Conservation (phyloP, 2,888 invertebrate species). For the Chorisops tibialis region DNA sequence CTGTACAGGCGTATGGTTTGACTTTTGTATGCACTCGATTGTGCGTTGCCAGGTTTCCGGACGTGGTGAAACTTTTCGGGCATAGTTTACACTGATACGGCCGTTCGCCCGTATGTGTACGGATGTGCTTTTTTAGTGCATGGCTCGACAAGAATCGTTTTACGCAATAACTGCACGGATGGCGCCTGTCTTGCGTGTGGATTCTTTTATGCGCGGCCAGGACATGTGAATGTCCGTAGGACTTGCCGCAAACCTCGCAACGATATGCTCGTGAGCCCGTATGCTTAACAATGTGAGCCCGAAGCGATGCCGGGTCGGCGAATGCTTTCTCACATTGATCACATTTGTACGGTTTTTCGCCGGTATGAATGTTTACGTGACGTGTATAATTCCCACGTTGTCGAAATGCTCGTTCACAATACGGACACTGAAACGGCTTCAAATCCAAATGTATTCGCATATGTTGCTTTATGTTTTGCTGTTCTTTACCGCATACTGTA, state of each 20-base stretch:
- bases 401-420: conserved; percentile 28
- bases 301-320: conserved; percentile 30
- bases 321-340: conserved; percentile 29
- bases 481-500: conserved; percentile 28
- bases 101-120: conserved; percentile 32
- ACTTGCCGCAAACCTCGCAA: conserved; percentile 32
- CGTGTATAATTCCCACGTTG: conserved; percentile 29
- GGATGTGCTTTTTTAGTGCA: conserved; percentile 28
- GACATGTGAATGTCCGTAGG: conserved; percentile 31
- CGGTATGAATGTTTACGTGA: conserved; percentile 33
- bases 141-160: conserved; percentile 29
- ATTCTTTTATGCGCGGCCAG: conserved; percentile 28
- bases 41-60: conserved; percentile 30
- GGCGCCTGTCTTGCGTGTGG: conserved; percentile 30
- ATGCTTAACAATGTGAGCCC: conserved; percentile 31
- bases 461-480: conserved; percentile 32
- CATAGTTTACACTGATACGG: conserved; percentile 29
- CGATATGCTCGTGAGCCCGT: conserved; percentile 30
- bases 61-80: conserved; percentile 25
- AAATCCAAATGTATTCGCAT: conserved; percentile 31
- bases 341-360: conserved; percentile 32
- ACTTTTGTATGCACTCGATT: conserved; percentile 28
- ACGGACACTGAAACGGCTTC: conserved; percentile 26
- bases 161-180: conserved; percentile 25
- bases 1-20: conserved; percentile 23